These are phyloP conservation scores for Lasioglossum figueresi DNA, from an alignment of 2,888 invertebrate genomes.

Conservation along the genomic window DNA sequence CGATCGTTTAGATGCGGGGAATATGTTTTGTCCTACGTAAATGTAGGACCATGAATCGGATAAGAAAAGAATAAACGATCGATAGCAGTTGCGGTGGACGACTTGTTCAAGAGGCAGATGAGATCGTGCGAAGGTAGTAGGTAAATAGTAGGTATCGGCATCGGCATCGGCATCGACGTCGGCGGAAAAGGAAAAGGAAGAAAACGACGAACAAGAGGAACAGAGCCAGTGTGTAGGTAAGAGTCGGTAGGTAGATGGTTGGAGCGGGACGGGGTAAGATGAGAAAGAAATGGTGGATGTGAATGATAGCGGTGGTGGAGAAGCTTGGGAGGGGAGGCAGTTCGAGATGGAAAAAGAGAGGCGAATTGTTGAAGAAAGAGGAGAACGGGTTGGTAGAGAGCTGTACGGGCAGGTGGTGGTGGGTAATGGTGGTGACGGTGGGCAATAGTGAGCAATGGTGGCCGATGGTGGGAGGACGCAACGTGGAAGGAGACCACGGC, in stretches of 20 bases:
- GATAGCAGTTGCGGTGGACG: background rate
- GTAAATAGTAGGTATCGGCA: background rate
- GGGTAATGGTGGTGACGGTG: background rate
- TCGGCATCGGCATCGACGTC: background rate
- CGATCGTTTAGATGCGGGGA: background rate
- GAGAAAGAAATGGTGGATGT: background rate
- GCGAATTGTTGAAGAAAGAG: background rate
- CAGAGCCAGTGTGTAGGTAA: background rate
- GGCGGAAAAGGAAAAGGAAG: background rate
- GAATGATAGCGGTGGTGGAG: background rate
- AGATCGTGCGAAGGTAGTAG: background rate
- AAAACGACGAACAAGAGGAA: background rate
- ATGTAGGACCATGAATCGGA: background rate
- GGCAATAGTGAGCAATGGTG: background rate
- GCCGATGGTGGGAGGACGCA: background rate
- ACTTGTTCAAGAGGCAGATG: background rate
- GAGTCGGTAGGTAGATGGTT: background rate
- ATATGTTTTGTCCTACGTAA: background rate
- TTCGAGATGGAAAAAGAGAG: background rate
- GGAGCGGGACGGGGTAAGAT: background rate
- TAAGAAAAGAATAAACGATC: background rate
- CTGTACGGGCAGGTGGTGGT: background rate
- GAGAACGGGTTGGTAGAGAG: slow-evolving; percentile 1
- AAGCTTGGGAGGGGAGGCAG: too few species aligned
- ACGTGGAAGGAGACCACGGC: background rate